These are phyloP conservation scores for Heliothis subflexa DNA, from an alignment of 1,140 invertebrate species.

Conservation along the genomic window DNA sequence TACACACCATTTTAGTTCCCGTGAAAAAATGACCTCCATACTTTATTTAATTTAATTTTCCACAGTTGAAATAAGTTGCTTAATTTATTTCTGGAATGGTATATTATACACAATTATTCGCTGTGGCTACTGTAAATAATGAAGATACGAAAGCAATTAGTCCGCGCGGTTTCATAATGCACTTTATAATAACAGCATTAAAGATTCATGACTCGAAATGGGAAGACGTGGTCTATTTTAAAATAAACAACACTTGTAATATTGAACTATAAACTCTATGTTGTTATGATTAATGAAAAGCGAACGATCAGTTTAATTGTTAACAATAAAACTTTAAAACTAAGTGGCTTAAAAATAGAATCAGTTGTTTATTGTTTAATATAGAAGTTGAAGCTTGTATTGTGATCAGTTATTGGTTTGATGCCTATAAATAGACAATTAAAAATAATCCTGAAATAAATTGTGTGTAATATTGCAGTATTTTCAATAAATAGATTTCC, in stretches of 20 bases:
- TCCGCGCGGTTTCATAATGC: slow-evolving; percentile 20
- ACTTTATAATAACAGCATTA: slow-evolving; percentile 17
- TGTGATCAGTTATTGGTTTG: background rate
- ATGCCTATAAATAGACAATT: background rate
- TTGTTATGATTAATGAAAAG: background rate
- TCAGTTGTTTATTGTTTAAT: background rate
- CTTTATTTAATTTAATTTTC: slow-evolving; percentile 64
- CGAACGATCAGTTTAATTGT: background rate
- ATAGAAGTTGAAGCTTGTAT: background rate
- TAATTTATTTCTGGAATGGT: slow-evolving; percentile 22
- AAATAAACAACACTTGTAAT: background rate
- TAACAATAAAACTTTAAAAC: background rate
- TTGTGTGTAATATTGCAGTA: background rate
- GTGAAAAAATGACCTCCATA: slow-evolving; percentile 54
- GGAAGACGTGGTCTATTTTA: background rate
- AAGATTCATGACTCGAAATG: slow-evolving; percentile 6
- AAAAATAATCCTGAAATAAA: background rate
- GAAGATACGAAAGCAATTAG: slow-evolving; percentile 34
- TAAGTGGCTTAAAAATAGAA: background rate
- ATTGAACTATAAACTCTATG: background rate
- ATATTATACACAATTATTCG: slow-evolving; percentile 19
- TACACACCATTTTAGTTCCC: slow-evolving; percentile 65
- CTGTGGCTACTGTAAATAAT: slow-evolving; percentile 31
- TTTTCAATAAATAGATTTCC: background rate
- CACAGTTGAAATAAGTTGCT: slow-evolving; percentile 27